Percentiles rank a stretch among this genome's conserved stretches.
Conservation (phyloP, 1,140 invertebrate species). For the Augochlora pura region DNA sequence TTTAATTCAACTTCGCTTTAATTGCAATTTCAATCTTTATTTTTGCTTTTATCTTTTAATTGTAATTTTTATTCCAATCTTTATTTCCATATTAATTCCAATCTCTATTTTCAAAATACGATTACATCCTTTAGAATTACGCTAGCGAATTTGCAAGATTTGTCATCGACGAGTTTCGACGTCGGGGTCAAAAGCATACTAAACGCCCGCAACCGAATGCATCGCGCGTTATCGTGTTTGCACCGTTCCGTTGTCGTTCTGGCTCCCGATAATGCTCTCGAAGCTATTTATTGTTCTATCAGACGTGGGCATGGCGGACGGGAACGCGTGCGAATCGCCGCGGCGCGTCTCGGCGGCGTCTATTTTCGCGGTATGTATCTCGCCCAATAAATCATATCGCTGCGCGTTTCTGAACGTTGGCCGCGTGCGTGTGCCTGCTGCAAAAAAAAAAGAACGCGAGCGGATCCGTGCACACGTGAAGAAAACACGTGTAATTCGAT, state of each 20-base stretch:
- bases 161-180: no score
- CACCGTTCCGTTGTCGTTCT: background rate
- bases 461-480: background rate
- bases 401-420: background rate
- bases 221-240: background rate
- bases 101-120: no score
- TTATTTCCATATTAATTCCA: no score
- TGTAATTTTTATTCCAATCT: no score
- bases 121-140: no score
- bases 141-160: no score
- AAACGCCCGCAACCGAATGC: no score
- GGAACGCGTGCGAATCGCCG: background rate
- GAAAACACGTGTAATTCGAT: background rate
- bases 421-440: no score
- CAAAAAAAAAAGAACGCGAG: background rate
- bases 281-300: background rate
- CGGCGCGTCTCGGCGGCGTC: background rate
- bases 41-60: no score
- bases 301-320: background rate
- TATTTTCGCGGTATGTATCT: constrained; percentile 15
- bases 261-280: background rate
- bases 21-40: no score
- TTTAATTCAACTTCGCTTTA: no score
- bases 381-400: background rate
- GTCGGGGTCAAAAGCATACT: no score